Base-by-base conservation (phyloP, 2,113 vertebrate species). In the Pyxicephalus adspersus region DNA sequence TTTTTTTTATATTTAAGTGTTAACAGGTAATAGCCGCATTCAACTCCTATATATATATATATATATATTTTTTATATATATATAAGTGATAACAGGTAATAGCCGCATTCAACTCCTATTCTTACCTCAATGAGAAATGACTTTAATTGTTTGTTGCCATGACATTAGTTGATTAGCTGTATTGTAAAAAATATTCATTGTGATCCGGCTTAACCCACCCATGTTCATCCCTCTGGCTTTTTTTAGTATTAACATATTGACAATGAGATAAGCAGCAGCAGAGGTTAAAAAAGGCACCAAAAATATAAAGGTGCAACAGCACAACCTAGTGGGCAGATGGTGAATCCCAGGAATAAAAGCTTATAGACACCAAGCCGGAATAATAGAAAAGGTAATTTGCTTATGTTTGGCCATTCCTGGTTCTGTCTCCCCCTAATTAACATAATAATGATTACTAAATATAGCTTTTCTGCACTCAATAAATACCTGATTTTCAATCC, bases 141-240 rank as follows among this genome's bases (percentile, higher is more conserved):
- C 23, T 25, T 18, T 45, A 77, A 73, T 73, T 64, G 50, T 72
- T 81, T 73, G 78, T 64, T 55, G 45, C 68, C 60, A 72, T 81
- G 66, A 73, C 57, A 81, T 72, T 63, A 52, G 58, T 54, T 64
- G 67, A 54, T 64, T 72, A 64, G 31, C 34, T 61, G n/a, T n/a
- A n/a, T n/a, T 31, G 38, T 29, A 29, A 38, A 71, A 51, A 55
- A 64, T 71, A 61, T 70, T 80, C 45, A 31, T 55, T 73, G 28
- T 26, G 25, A 26, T 81, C 26, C 67, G 52, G 60, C 61, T 55
- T 60, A 71, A 54, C 19, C 28, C 28, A 29, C 51, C 68, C 70
- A 22, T 57, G 70, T 57, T 34, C 52, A 57, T 57, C 13, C 22
- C 13, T 19, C 25, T 71, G 16, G 18, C 16, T 57, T 73, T 71